Evolutionary conservation across 2,797 vertebrate species (phyloP).

Genomic region (Salarias fasciatus): DNA sequence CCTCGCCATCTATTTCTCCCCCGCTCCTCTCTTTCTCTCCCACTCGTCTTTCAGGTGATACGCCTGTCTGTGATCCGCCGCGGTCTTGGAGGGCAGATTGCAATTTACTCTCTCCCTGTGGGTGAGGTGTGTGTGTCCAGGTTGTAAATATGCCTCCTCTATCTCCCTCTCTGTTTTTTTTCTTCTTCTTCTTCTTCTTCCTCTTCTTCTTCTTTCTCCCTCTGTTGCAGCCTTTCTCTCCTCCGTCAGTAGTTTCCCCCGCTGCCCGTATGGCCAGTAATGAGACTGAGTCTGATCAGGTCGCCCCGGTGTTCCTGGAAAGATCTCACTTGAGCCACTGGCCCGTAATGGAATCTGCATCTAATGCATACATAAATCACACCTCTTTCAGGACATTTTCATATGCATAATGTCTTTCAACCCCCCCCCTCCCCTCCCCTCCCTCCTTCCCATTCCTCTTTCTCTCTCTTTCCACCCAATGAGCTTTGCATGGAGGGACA

Average conservation of each 20-base stretch:
- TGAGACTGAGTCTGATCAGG: constrained; percentile 98
- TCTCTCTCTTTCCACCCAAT: constrained; percentile 90
- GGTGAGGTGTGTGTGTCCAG: constrained; percentile 91
- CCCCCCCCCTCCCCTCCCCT: constrained; percentile 26
- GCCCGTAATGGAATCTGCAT: constrained; percentile 99
- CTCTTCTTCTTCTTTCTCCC: constrained; percentile 69
- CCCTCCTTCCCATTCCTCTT: constrained; percentile 80
- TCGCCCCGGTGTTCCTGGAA: constrained; percentile 95
- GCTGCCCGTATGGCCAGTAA: constrained; percentile 96
- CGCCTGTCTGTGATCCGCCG: constrained; percentile 62
- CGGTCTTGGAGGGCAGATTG: constrained; percentile 83
- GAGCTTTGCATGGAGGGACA: constrained; percentile 69
- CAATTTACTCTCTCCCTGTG: constrained; percentile 92
- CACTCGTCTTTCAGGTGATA: constrained; percentile 66
- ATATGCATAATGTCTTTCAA: constrained; percentile 98
- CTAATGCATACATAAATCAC: constrained; percentile 99
- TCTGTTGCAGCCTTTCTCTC: constrained; percentile 48
- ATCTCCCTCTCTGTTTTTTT: constrained; percentile 53
- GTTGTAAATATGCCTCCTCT: constrained; percentile 92
- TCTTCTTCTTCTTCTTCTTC: constrained; percentile 58
- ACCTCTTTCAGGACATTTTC: constrained; percentile 99
- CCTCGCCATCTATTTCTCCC: constrained; percentile 32
- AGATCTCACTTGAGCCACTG: constrained; percentile 97
- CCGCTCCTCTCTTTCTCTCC: constrained; percentile 43
- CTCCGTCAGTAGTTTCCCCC: constrained; percentile 55